Percentiles rank a stretch among this genome's conserved stretches.
Evolutionary conservation across 2,888 invertebrate genomes (phyloP).

Genomic region (Standfussiana lucernea): DNA sequence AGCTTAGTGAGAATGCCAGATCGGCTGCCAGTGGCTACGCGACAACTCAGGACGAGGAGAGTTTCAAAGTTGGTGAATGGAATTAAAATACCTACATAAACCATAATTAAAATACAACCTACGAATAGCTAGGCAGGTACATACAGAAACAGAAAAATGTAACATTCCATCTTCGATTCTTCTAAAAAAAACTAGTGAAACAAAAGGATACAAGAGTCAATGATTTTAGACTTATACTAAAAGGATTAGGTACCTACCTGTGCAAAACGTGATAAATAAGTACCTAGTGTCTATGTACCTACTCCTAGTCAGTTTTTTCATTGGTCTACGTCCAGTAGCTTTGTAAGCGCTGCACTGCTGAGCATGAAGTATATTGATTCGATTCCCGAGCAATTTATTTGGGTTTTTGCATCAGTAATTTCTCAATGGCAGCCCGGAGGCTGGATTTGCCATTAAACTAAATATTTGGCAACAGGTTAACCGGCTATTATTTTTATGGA

Average conservation of each 20-base stretch:
- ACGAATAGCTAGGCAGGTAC: background rate
- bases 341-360: background rate
- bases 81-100: background rate
- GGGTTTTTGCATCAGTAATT: background rate
- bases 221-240: too few species aligned
- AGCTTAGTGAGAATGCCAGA: conserved; percentile 4
- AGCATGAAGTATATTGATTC: background rate
- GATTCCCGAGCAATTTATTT: background rate
- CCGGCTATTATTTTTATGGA: background rate
- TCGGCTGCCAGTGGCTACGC: background rate
- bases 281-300: background rate
- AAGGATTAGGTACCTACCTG: background rate
- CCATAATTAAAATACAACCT: background rate
- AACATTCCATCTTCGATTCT: background rate
- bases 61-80: background rate
- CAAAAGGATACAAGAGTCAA: background rate
- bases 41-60: background rate
- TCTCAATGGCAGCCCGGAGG: background rate
- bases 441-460: background rate
- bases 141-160: background rate
- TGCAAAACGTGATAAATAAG: background rate
- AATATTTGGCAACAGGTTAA: background rate
- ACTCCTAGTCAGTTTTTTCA: background rate
- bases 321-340: background rate
- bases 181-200: background rate